phyloP scores from a whole-genome alignment of 2,797 vertebrate species.

The Carcharodon carcharias region DNA sequence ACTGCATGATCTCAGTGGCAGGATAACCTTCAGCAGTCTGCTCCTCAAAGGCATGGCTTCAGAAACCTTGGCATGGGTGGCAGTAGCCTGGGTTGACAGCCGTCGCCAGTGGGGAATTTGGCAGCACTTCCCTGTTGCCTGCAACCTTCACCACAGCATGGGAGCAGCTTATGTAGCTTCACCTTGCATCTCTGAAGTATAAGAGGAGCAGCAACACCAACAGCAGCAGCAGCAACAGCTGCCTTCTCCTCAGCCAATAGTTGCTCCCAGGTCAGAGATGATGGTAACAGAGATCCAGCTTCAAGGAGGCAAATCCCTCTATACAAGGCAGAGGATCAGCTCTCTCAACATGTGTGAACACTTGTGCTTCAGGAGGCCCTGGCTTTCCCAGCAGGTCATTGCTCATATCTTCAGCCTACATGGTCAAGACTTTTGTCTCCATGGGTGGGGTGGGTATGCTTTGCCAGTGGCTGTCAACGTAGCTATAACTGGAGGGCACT shows the following conservation, averaged over 20 bases:
- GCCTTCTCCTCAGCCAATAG: background rate
- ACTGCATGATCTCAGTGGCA: too few species aligned
- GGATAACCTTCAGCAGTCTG: background rate
- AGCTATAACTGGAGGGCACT: background rate
- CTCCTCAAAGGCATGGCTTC: background rate
- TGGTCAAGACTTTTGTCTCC: background rate
- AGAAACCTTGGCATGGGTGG: background rate
- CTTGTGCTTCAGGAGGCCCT: background rate
- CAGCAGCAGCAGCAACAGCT: background rate
- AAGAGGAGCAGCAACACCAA: background rate
- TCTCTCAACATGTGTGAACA: background rate
- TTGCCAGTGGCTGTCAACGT: background rate
- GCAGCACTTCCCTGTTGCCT: background rate
- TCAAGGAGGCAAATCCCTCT: background rate
- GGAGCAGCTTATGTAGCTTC: background rate
- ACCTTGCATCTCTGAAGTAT: background rate
- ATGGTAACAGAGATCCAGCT: background rate
- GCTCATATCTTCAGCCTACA: background rate
- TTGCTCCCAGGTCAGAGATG: background rate
- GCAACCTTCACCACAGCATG: background rate
- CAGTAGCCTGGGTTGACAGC: background rate
- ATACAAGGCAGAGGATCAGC: too few species aligned
- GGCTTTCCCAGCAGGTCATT: background rate
- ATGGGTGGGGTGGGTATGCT: too few species aligned
- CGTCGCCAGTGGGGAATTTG: background rate